Evolutionary conservation across 2,797 vertebrate genomes (phyloP).

Genomic region (Erpetoichthys calabaricus): DNA sequence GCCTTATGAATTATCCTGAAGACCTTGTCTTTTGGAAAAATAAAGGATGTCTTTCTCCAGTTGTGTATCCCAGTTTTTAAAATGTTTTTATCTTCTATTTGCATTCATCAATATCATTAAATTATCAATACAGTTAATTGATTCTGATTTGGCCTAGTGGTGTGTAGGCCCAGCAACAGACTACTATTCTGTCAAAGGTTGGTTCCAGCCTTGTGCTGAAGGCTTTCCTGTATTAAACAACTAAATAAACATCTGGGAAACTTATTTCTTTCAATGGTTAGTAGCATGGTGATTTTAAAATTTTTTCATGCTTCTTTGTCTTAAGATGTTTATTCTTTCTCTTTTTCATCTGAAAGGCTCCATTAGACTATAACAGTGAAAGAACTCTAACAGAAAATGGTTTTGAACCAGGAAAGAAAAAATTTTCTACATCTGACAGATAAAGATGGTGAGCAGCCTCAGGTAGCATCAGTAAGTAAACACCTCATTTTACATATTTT

Average conservation of each 20-base stretch:
- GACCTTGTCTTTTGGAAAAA: constrained; percentile 29
- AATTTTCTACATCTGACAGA: constrained; percentile 89
- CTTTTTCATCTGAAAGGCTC: constrained; percentile 38
- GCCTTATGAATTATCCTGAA: constrained; percentile 46
- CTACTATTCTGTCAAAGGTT: too few species aligned
- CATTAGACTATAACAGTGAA: constrained; percentile 74
- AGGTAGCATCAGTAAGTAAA: constrained; percentile 62
- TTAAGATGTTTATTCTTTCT: background rate
- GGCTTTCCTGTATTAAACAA: too few species aligned
- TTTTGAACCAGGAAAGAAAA: constrained; percentile 86
- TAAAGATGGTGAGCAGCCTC: constrained; percentile 92
- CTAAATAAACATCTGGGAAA: too few species aligned
- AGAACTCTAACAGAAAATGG: constrained; percentile 76
- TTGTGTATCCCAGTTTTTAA: background rate
- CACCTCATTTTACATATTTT: background rate
- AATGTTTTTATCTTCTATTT: background rate
- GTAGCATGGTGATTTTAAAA: background rate
- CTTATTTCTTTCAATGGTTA: too few species aligned
- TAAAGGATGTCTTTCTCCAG: background rate
- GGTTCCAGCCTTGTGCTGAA: too few species aligned
- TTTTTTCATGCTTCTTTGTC: background rate
- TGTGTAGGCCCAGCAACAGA: too few species aligned
- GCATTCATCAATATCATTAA: too few species aligned
- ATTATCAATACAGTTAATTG: too few species aligned
- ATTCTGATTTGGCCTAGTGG: too few species aligned